Evolutionary conservation across 1,140 invertebrate species (phyloP), one percentile per base, ranked within the genome.

Genomic region (Drosophila miranda): DNA sequence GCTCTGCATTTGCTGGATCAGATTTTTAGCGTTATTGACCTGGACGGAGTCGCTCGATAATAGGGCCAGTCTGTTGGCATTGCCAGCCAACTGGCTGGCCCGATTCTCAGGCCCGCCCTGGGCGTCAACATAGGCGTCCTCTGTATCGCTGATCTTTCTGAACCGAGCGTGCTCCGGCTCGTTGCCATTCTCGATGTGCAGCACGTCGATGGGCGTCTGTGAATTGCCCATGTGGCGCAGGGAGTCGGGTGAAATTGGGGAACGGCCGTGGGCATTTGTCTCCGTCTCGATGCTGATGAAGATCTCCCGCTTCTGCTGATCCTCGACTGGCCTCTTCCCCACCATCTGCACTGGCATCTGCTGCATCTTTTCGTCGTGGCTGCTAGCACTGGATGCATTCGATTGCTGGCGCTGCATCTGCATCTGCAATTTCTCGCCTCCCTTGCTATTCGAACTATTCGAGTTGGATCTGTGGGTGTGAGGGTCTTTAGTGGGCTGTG

Each of bases 241-340:
- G 1, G 83, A 77, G 1, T 86, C 72, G 0, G 83, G 86, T 2
- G 89, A 89, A n/a, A 90, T 89, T 38, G 89, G 79, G 3, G 78
- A 80, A 26, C 54, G 75, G 6, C 84, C 89, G n/a, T 83, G 69
- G 13, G 82, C 90, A 69, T 91, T 91, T 44, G 82, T 51, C 53
- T 90, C 83, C 3, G 86, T 91, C 49, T 91, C 90, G 48, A 90
- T 91, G 62, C 90, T 90, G 1, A 90, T 91, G 13, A 91, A 91
- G 5, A 91, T 90, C 51, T 91, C 90, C 19, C 87, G 77, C 46
- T 91, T 91, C 19, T 87, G 74, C 21, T 78, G 45, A 13, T 89
- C 75, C 6, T 67, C 71, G 16, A 38, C 26, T 1, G n/a, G 0
- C 0, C 52, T 62, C 6, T 43, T 41, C 16, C 23, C 26, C 30